Evolutionary conservation across 2,888 invertebrate species (phyloP), one percentile per base, ranked within the genome.

Genomic region (Eristalis intricaria): DNA sequence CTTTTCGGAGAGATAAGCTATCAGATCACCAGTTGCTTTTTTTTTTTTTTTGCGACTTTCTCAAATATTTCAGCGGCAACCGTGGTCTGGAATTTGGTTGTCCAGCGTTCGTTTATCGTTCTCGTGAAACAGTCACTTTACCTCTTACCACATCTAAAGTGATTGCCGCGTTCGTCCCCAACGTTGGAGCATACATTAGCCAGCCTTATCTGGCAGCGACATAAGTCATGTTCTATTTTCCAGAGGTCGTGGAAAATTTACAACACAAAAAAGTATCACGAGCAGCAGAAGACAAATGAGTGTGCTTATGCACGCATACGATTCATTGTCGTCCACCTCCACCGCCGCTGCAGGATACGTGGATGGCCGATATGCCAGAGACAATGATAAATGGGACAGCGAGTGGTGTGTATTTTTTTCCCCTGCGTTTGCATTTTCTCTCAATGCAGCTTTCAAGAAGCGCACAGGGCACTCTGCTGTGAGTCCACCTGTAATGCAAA

Each of bases 341-440:
- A 5, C 32, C 32, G 32, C 8, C 8, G 40, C 26, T 23, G 66
- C 38, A 7, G 26, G 38, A 26, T 13, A 26, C 66, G 65, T 38
- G 58, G 23, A 60, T 26, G 66, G 60, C 38, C 19, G 50, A 50
- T 50, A 50, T 50, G 50, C 50, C 50, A 50, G 29, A 40, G 29
- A 40, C 60, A 66, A 68, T 76, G 76, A 76, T 76, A 60, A 68
- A 76, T 76, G 76, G 40, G 40, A 43, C 60, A 50, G 29, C 40
- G 40, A 71, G 71, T 43, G 38, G 26, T 29, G 40, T 60, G 71
- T 26, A 11, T 22, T 29, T 32, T 68, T 26, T 15, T 71, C 58
- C 19, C 3, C 5, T 26, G 38, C 35, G 58, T 23, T 50, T 40
- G 7, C 22, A 11, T 5, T 43, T 10, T 50, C 7, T 19, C 8